These are phyloP conservation scores for Nasua narica DNA, from an alignment of 2,797 vertebrate genomes.

Conservation along the genomic window DNA sequence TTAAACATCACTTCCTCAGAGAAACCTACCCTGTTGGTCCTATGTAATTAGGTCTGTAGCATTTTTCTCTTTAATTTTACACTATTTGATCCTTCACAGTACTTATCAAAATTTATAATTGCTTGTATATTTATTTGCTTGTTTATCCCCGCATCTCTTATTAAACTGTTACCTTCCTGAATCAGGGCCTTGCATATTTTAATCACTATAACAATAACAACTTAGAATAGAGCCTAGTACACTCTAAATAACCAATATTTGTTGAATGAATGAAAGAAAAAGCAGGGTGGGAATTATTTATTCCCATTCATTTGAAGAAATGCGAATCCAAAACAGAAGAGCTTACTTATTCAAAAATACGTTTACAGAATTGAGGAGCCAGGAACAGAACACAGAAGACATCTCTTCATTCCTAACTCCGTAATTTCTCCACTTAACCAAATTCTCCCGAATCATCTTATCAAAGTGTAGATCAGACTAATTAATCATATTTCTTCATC, in stretches of 20 bases:
- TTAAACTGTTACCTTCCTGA: background rate
- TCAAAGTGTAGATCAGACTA: background rate
- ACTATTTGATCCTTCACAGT: background rate
- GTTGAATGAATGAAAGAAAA: constrained; percentile 11
- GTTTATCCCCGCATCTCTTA: background rate
- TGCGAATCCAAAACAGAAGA: background rate
- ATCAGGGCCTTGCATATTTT: background rate
- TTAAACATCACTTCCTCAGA: background rate
- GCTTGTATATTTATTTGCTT: background rate
- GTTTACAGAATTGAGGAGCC: background rate
- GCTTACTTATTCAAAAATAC: background rate
- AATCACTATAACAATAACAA: background rate
- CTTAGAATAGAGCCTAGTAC: background rate
- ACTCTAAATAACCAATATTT: background rate
- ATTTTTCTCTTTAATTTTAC: constrained; percentile 3
- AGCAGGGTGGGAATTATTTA: background rate
- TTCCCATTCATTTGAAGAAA: constrained; percentile 25
- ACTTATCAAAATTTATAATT: background rate
- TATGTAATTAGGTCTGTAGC: background rate
- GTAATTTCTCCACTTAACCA: background rate
- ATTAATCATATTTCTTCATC: constrained; percentile 2
- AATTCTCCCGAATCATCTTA: constrained; percentile 8
- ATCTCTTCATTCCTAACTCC: background rate
- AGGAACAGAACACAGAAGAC: background rate
- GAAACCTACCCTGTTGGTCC: background rate